Evolutionary conservation across 2,888 invertebrate genomes (phyloP).

Genomic region (Stictocephala bisonia): DNA sequence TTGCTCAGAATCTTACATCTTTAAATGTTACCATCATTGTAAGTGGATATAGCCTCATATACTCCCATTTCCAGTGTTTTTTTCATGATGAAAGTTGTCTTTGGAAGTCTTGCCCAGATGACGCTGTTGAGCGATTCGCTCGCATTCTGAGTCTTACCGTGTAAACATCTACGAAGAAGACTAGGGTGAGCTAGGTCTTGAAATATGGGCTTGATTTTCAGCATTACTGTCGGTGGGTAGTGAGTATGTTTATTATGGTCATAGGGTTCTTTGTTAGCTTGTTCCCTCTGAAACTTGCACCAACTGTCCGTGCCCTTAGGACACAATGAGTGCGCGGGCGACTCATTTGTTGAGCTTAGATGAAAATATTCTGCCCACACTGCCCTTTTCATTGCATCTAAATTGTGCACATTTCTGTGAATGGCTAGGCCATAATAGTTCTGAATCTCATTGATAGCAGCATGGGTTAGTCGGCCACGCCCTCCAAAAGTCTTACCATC

Average conservation of each 20-base stretch:
- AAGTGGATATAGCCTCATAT: slow-evolving; percentile 27
- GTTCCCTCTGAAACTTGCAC: neutral
- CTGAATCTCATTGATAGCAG: slow-evolving; percentile 19
- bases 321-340: neutral
- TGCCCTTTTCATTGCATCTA: slow-evolving; percentile 16
- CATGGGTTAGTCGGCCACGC: slow-evolving; percentile 2
- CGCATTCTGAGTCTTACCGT: slow-evolving; percentile 22
- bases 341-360: neutral
- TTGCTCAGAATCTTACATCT: slow-evolving; percentile 4
- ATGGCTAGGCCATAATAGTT: slow-evolving; percentile 8
- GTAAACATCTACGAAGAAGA: slow-evolving; percentile 11
- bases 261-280: neutral
- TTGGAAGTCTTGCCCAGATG: slow-evolving; percentile 18
- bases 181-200: slow-evolving; percentile 18
- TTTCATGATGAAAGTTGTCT: slow-evolving; percentile 4
- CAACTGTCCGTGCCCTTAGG: slow-evolving; percentile 8
- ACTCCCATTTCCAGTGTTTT: slow-evolving; percentile 32
- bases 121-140: slow-evolving; percentile 17
- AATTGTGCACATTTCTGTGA: slow-evolving; percentile 2
- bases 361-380: slow-evolving; percentile 26
- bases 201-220: too few species aligned
- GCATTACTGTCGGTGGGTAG: neutral
- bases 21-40: slow-evolving; percentile 27
- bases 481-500: slow-evolving; percentile 22
- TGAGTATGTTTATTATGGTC: slow-evolving; percentile 16